These are phyloP conservation scores for human (Homo sapiens) DNA, from an alignment of 2,113 vertebrate genomes.

Conservation along the genomic window GRCh38 chr11:73705501-73706000, in stretches of 20 bases:
- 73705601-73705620: not conserved
- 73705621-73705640: not conserved
- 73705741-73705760: not conserved
- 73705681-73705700: not conserved
- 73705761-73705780: not conserved
- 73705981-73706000: not conserved
- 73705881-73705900: not conserved
- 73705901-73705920: conserved; percentile 6
- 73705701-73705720: not conserved
- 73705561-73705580: too few relatives aligned
- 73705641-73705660: not conserved
- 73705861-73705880: not conserved
- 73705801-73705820: not conserved
- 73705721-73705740: not conserved
- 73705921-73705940: not conserved
- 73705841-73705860: not conserved
- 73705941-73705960: conserved; percentile 9
- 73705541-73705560: too few relatives aligned
- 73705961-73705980: not conserved
- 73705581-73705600: too few relatives aligned
- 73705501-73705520: too few relatives aligned
- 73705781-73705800: not conserved
- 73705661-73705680: conserved; percentile 39
- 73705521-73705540: too few relatives aligned
- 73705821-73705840: not conserved